Conservation (phyloP, 2,113 vertebrate species). For the Phrynosoma platyrhinos region DNA sequence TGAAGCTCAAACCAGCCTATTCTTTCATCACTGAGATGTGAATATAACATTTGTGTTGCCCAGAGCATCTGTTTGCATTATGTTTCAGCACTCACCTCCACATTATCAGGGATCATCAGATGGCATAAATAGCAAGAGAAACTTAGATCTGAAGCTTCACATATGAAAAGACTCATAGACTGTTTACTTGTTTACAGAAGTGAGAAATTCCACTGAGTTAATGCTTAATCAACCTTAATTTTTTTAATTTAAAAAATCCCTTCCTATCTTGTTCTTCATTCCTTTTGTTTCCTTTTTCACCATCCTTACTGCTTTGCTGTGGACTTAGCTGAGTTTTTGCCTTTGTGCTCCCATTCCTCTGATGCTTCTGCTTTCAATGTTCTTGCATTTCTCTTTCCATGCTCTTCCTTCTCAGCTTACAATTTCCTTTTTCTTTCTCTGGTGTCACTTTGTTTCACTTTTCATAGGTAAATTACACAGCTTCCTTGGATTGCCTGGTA, state of each 20-base stretch:
- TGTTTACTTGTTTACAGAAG: neutral
- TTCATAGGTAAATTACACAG: neutral
- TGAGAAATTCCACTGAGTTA: neutral
- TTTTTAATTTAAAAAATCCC: neutral
- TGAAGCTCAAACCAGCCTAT: neutral
- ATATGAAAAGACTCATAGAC: neutral
- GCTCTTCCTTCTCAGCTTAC: neutral
- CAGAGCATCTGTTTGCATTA: neutral
- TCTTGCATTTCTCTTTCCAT: neutral
- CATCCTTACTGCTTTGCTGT: conserved; percentile 3
- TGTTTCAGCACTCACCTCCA: neutral
- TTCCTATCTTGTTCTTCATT: neutral
- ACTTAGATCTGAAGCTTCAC: neutral
- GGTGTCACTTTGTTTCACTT: neutral
- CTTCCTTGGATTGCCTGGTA: neutral
- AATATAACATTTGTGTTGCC: neutral
- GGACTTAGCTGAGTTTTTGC: neutral
- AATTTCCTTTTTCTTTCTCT: neutral
- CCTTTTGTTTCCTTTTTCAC: neutral
- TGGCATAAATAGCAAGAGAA: neutral
- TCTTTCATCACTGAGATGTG: neutral
- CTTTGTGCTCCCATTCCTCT: neutral
- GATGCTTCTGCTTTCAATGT: neutral
- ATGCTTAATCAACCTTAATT: neutral
- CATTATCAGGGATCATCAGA: neutral